Conservation (phyloP, 2,797 vertebrate species). For the Phylloscopus collybita region DNA sequence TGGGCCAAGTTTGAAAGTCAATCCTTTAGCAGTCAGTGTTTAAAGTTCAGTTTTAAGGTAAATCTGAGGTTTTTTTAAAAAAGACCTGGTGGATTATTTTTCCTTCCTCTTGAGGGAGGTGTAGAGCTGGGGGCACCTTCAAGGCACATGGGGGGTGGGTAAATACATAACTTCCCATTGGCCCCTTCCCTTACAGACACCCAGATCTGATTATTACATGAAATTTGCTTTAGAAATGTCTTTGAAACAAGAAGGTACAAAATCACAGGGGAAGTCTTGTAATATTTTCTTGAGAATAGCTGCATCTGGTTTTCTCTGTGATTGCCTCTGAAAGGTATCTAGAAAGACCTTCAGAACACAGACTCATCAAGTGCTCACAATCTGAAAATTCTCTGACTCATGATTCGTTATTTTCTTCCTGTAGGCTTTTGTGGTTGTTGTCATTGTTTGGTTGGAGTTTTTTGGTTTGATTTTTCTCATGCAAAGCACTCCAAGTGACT, state of each 20-base stretch:
- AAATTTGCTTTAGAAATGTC: not conserved
- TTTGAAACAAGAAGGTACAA: not conserved
- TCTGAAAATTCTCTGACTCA: not conserved
- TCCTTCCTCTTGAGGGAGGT: not conserved
- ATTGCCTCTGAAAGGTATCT: not conserved
- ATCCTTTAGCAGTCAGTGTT: not conserved
- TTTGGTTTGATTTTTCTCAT: not conserved
- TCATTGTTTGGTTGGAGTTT: not conserved
- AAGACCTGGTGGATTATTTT: not conserved
- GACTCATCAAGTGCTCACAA: not conserved
- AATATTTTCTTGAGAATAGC: not conserved
- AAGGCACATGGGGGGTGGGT: accelerated
- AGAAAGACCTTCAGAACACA: not conserved
- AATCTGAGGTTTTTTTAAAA: not conserved
- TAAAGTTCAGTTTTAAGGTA: not conserved
- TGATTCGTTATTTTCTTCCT: not conserved
- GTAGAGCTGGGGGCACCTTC: not conserved
- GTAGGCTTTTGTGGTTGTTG: not conserved
- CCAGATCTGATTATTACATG: not conserved
- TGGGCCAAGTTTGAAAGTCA: not conserved
- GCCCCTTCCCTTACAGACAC: not conserved
- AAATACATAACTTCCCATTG: not conserved
- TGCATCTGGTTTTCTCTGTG: not conserved
- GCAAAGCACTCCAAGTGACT: not conserved
- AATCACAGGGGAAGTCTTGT: not conserved